phyloP scores from a whole-genome alignment of 2,113 vertebrate species.

The Caranx ignobilis region DNA sequence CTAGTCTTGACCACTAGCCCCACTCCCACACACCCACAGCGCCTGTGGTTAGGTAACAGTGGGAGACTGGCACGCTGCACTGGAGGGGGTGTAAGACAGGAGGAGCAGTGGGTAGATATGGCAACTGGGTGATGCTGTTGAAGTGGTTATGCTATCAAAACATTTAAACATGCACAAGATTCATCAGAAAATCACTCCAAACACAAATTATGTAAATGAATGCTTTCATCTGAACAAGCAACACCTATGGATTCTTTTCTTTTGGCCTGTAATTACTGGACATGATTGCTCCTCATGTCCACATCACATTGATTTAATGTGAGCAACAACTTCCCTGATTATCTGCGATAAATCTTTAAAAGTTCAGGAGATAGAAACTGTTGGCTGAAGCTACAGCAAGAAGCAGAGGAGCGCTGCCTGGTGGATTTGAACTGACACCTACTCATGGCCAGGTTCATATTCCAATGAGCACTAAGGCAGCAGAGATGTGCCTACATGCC shows the following conservation, averaged over 20 bases:
- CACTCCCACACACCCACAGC: conserved; percentile 76
- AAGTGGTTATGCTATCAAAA: conserved; percentile 32
- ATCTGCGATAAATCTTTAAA: conserved; percentile 15
- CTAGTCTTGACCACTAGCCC: conserved; percentile 79
- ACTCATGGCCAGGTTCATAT: conserved; percentile 78
- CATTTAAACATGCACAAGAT: background rate
- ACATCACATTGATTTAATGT: background rate
- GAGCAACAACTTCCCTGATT: background rate
- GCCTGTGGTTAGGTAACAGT: conserved; percentile 77
- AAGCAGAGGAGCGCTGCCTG: conserved; percentile 58
- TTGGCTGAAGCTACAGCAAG: conserved; percentile 42
- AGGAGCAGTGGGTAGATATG: conserved; percentile 72
- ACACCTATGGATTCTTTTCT: background rate
- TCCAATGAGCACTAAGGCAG: conserved; percentile 79
- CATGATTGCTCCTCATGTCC: background rate
- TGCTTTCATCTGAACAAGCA: background rate
- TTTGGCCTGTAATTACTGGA: background rate
- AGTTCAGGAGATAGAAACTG: conserved; percentile 46
- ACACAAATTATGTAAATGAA: background rate
- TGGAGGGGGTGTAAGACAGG: conserved; percentile 73
- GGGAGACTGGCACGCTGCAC: conserved; percentile 72
- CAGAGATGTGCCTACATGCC: conserved; percentile 77
- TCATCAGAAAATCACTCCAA: background rate
- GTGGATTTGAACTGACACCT: conserved; percentile 78
- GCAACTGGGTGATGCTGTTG: conserved; percentile 51